Base-by-base conservation (phyloP, 2,113 vertebrate species). In the Philantomba maxwellii region DNA sequence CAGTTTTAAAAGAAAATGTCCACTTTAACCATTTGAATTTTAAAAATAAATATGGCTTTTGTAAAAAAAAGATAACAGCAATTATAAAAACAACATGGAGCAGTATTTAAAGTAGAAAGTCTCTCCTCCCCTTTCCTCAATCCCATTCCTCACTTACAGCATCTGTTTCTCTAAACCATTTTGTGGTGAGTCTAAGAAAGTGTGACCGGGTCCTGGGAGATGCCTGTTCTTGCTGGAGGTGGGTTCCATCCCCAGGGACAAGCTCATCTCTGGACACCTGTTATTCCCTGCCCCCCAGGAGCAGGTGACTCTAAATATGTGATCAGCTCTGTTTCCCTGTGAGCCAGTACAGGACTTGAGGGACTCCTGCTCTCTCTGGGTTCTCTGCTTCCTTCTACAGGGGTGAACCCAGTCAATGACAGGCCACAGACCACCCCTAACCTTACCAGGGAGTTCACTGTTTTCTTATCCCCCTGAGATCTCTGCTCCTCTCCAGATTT, bases 381-480 rank as follows among this genome's bases (percentile, higher is more conserved):
- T 5, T 15, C 86, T 60, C 3, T 66, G 66, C 33, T 45, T 26
- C 33, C 26, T 80, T 47, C 43, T 57, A 25, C 28, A 57, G 58
- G 39, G 25, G 7, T 49, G 60, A 87, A 19, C 6, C 83, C 28
- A 10, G 60, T 81, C 75, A 49, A 47, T 33, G n/a, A 33, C 47
- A 64, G 55, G 66, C 57, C 51, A 3, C 4, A 47, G 60, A 83
- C 15, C 23, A 7, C 15, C 10, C 8, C 28, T 17, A 30, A 6
- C 23, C 94, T 97, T 96, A 98, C 97, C 97, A 96, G 87, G 82
- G 93, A 91, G 70, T 51, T 26, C 1, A 14, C 92, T 7, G 73
- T 94, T 51, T 88, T 93, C 81, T 70, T 57, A 5, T 95, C 53
- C 12, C 96, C 92, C 14, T 89, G 92, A 4, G 43, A 81, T 60